Conservation (phyloP, 2,888 invertebrate species). For the Vesta saturnalis region DNA sequence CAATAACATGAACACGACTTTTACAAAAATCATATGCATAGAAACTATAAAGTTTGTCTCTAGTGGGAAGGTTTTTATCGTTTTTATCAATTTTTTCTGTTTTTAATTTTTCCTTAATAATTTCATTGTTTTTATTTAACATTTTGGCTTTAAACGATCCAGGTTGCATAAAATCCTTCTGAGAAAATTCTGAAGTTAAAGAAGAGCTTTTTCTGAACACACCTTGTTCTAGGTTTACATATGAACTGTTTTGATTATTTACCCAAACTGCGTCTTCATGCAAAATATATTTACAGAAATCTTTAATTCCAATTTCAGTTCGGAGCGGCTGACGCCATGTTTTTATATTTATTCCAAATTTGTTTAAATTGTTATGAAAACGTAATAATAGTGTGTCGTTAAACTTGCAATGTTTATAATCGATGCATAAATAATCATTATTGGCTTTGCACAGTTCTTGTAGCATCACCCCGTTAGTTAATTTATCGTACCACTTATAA, state of each 20-base stretch:
- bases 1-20: conserved; percentile 23
- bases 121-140: too few relatives aligned
- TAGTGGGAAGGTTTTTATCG: too few relatives aligned
- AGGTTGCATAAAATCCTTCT: conserved; percentile 23
- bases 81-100: too few relatives aligned
- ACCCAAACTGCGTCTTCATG: conserved; percentile 24
- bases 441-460: conserved; percentile 25
- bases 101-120: too few relatives aligned
- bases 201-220: background rate
- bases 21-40: conserved; percentile 28
- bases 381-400: conserved; percentile 26
- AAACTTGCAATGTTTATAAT: conserved; percentile 23
- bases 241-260: conserved; percentile 12
- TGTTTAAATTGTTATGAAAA: conserved; percentile 24
- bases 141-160: conserved; percentile 28
- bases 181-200: background rate
- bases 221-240: background rate
- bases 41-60: conserved; percentile 25
- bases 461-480: conserved; percentile 14
- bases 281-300: conserved; percentile 27
- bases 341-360: conserved; percentile 22
- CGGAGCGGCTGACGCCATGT: conserved; percentile 21
- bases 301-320: conserved; percentile 15
- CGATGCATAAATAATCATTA: conserved; percentile 19
- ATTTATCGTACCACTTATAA: conserved; percentile 27